Base-by-base conservation (phyloP, 1,140 invertebrate species). In the Rhyzopertha dominica region DNA sequence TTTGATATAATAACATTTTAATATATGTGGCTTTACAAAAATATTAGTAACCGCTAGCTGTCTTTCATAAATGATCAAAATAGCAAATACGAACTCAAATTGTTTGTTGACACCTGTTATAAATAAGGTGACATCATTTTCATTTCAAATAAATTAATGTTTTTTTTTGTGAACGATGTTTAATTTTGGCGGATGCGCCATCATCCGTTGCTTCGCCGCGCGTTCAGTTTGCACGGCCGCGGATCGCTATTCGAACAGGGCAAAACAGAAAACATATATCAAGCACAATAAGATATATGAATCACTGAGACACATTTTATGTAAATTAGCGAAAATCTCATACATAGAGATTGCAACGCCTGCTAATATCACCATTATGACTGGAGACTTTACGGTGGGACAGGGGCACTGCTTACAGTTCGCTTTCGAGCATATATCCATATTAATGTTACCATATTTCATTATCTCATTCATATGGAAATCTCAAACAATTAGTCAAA, bases 381-480 rank as follows among this genome's bases (percentile, higher is more conserved):
- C 28, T 47, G 31, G 37, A 45, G 34, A 39, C 43, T 44, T 43
- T 43, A 47, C 40, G 49, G 41, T 49, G 46, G 53, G 51, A 56
- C 56, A 58, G 44, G 48, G 39, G 53, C 52, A 57, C 47, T 63
- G 63, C 63, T 62, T 63, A 63, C 61, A 53, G 51, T 62, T 63
- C 61, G 59, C 59, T 61, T 63, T 62, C 51, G 53, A 55, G 56
- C 58, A 61, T 64, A 67, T 63, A 65, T 67, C 65, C 65, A 67
- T 67, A 67, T 65, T 65, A 67, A 67, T 67, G 65, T 63, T 60
- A 65, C 65, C 65, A 65, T 67, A 67, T 67, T 67, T 67, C 65
- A 67, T 67, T 65, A 67, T 65, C 65, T 67, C 63, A 67, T 67
- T 67, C 65, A 65, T 65, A 67, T 67, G 65, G 65, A 67, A 65